Percentiles rank a stretch among this genome's conserved stretches.
Conservation (phyloP, 2,888 invertebrate genomes). For the Rhodophaea formosa region DNA sequence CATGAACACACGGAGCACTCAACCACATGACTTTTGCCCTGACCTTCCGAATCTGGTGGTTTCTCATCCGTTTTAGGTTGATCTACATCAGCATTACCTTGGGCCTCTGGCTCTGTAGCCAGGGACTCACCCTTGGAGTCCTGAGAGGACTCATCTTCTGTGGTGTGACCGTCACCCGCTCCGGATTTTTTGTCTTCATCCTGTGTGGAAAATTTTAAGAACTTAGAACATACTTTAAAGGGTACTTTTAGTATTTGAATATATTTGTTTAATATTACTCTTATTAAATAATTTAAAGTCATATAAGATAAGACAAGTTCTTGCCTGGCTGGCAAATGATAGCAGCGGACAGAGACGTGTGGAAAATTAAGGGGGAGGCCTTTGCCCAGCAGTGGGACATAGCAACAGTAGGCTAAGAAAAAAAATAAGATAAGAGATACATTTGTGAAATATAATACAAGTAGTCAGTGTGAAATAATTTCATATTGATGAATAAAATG, state of each 20-base stretch:
- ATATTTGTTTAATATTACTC: not conserved
- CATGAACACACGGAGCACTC: conserved; percentile 39
- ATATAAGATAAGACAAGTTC: too few relatives aligned
- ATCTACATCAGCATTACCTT: conserved; percentile 73
- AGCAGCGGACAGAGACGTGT: too few relatives aligned
- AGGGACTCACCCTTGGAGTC: conserved; percentile 77
- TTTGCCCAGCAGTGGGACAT: too few relatives aligned
- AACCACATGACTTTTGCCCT: conserved; percentile 37
- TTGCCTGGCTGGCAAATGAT: too few relatives aligned
- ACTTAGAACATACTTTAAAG: not conserved
- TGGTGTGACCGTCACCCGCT: conserved; percentile 71
- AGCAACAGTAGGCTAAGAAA: too few relatives aligned
- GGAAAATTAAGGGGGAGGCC: too few relatives aligned
- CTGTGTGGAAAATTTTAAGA: conserved; percentile 38
- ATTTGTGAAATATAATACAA: too few relatives aligned
- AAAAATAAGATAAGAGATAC: too few relatives aligned
- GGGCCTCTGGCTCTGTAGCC: conserved; percentile 44
- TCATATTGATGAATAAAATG: too few relatives aligned
- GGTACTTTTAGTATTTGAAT: not conserved
- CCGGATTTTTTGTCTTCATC: conserved; percentile 79
- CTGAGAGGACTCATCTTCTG: conserved; percentile 78
- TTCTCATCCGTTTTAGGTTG: conserved; percentile 51
- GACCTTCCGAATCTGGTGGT: conserved; percentile 48
- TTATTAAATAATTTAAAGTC: too few relatives aligned
- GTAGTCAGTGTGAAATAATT: too few relatives aligned